Evolutionary conservation across 2,888 invertebrate species (phyloP).

Genomic region (Heliconius aoede): DNA sequence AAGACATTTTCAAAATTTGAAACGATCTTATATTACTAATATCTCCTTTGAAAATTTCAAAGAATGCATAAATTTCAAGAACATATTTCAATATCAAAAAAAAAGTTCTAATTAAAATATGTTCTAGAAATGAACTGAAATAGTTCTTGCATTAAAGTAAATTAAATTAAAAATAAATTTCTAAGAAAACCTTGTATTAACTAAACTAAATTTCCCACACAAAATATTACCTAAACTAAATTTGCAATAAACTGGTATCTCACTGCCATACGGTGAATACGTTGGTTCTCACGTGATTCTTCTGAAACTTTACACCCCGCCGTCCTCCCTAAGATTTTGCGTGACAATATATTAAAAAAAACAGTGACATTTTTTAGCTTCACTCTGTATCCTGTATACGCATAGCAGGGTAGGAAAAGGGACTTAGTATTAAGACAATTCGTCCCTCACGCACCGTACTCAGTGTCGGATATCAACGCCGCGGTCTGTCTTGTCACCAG

Average conservation of each 20-base stretch:
- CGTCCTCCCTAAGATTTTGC: not conserved
- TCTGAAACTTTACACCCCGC: constrained; percentile 11
- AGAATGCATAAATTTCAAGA: too few relatives aligned
- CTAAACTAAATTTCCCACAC: constrained; percentile 11
- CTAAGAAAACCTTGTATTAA: not conserved
- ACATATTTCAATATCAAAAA: not conserved
- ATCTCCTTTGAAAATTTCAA: too few relatives aligned
- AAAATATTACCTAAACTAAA: not conserved
- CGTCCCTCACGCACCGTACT: too few relatives aligned
- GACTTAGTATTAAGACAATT: too few relatives aligned
- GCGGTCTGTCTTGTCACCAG: too few relatives aligned
- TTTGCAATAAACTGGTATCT: constrained; percentile 1
- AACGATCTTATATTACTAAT: too few relatives aligned
- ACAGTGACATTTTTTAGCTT: too few relatives aligned
- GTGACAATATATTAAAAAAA: not conserved
- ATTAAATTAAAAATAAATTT: constrained; percentile 13
- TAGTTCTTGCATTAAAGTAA: constrained; percentile 2
- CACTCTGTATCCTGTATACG: too few relatives aligned
- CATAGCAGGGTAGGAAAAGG: too few relatives aligned
- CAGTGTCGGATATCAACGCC: too few relatives aligned
- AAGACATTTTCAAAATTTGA: too few relatives aligned
- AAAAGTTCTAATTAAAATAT: not conserved
- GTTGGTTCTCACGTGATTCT: constrained; percentile 6
- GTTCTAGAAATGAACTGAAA: not conserved
- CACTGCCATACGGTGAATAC: constrained; percentile 10